Evolutionary conservation across 2,113 vertebrate genomes (phyloP), one percentile per base, ranked within the genome.

Genomic region (Odontesthes bonariensis): DNA sequence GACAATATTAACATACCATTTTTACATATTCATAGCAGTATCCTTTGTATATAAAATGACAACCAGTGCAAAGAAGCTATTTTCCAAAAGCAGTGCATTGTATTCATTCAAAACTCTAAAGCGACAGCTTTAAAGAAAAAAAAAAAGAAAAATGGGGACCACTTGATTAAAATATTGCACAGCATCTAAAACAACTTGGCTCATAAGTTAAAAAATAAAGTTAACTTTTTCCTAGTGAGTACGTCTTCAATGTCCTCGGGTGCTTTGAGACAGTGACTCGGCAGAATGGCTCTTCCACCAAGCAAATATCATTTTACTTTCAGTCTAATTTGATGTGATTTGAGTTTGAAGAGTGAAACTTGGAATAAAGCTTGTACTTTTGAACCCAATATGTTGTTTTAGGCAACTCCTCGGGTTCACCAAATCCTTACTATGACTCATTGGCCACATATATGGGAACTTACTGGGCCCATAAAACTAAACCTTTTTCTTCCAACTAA

Each of bases 1-100:
- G 68, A 71, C 23, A 80, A 85, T 49, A 58, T 60, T 63, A 35
- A 20, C 53, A 54, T 56, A 59, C 19, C 47, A 40, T 69, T 79
- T 75, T 20, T 63, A 77, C 40, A 17, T 55, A 20, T 73, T 14
- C 54, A 65, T n/a, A 58, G 19, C 17, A 19, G 32, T 20, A 12
- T 77, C n/a, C 54, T 32, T 38, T 35, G 32, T 32, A 20, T 3
- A 65, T 4, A 31, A 32, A 59, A 38, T 51, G 11, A 35, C 6
- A 54, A 59, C 13, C 20, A 40, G n/a, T 40, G 17, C 8, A 17
- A 35, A 12, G n/a, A 17, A 19, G 23, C 17, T 3, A n/a, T 1
- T 33, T 56, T 31, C 32, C 5, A 8, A 11, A 3, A 63, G 20
- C 7, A 51, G 38, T 23, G 19, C 10, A 16, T 57, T 32, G 2